Evolutionary conservation across 2,113 vertebrate species (phyloP).

Genomic region (Petroica traversi): DNA sequence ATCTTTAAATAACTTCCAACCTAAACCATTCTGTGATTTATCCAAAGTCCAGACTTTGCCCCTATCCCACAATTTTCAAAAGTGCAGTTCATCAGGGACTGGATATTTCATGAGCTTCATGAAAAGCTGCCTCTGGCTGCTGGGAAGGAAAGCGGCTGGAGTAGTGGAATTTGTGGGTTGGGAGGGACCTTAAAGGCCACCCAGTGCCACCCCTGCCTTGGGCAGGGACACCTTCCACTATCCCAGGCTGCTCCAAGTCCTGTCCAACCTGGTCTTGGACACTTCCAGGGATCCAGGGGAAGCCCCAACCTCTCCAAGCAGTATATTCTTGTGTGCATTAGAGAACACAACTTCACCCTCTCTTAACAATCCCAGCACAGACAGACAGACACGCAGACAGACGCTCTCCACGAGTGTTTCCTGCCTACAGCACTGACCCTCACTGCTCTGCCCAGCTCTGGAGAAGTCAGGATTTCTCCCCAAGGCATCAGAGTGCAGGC

Average conservation of each 20-base stretch:
- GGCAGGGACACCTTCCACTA: not conserved
- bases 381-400: not conserved
- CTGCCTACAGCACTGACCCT: not conserved
- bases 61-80: not conserved
- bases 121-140: not conserved
- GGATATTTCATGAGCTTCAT: fast-evolving
- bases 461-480: not conserved
- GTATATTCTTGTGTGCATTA: no score
- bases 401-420: not conserved
- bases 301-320: not conserved
- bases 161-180: no score
- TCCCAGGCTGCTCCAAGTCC: not conserved
- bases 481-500: not conserved
- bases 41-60: not conserved
- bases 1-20: not conserved
- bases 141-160: no score
- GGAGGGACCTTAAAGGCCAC: not conserved
- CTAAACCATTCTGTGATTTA: not conserved
- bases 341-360: not conserved
- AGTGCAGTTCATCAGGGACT: not conserved
- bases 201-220: not conserved
- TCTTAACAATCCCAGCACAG: not conserved
- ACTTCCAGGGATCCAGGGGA: not conserved
- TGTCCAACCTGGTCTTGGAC: not conserved
- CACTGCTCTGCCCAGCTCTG: not conserved